A percentile compares a stretch with the other conserved stretches of the same genome.
Evolutionary conservation across 2,888 invertebrate genomes (phyloP).

Genomic region (Electrophaes corylata): DNA sequence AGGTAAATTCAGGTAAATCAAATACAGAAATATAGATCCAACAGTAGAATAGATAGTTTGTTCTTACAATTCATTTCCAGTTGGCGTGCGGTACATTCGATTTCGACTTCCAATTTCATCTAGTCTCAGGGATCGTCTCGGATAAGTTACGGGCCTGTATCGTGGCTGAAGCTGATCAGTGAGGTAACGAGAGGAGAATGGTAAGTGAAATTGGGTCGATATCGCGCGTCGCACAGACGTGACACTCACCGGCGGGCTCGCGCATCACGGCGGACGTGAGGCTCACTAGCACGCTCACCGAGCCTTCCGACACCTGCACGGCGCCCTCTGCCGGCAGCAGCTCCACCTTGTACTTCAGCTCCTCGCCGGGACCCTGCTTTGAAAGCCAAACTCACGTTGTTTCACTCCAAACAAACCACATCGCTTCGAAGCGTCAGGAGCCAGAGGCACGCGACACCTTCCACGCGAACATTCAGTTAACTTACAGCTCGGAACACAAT

Average conservation of each 20-base stretch:
- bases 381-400: too few relatives aligned
- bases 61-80: slow-evolving; percentile 58
- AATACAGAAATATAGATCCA: slow-evolving; percentile 52
- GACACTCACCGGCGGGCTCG: slow-evolving; percentile 86
- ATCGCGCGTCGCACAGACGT: slow-evolving; percentile 34
- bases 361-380: slow-evolving; percentile 67
- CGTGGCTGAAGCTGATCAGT: slow-evolving; percentile 1
- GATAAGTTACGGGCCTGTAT: slow-evolving; percentile 14
- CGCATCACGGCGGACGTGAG: slow-evolving; percentile 97
- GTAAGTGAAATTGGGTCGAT: slow-evolving; percentile 66
- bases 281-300: slow-evolving; percentile 92
- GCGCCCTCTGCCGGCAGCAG: slow-evolving; percentile 94
- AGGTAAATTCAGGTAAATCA: slow-evolving; percentile 38
- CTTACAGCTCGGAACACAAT: too few relatives aligned
- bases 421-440: too few relatives aligned
- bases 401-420: too few relatives aligned
- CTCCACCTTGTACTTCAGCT: slow-evolving; percentile 90
- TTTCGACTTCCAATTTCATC: slow-evolving; percentile 76
- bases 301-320: slow-evolving; percentile 91
- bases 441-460: too few relatives aligned
- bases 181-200: slow-evolving; percentile 5
- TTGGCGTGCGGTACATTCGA: slow-evolving; percentile 55
- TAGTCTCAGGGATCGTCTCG: slow-evolving; percentile 12
- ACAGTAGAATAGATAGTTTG: slow-evolving; percentile 75
- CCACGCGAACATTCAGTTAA: too few relatives aligned